These are phyloP conservation scores for Cerceris rybyensis DNA, from an alignment of 2,888 invertebrate species.

Conservation along the genomic window DNA sequence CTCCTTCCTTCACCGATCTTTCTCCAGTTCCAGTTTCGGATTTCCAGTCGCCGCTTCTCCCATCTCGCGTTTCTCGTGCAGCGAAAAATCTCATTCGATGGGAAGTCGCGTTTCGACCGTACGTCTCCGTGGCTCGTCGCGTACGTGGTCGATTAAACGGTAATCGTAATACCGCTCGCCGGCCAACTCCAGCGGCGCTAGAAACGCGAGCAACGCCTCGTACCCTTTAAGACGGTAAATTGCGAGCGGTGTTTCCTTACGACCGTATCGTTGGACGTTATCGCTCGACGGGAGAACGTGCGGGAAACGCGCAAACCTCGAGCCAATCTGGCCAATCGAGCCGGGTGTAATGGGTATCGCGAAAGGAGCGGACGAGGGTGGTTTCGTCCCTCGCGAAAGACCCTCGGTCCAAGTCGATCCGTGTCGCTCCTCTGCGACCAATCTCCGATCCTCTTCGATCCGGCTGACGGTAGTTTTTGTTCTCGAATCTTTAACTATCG, in stretches of 20 bases:
- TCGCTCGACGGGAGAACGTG: slow-evolving; percentile 36
- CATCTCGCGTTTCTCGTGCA: neutral
- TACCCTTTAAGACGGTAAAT: slow-evolving; percentile 46
- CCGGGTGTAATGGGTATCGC: neutral
- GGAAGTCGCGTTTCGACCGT: neutral
- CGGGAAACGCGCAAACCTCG: slow-evolving; percentile 22
- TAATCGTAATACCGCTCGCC: slow-evolving; percentile 10
- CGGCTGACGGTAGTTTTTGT: neutral
- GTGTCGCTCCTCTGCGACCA: neutral
- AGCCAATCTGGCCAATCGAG: slow-evolving; percentile 6
- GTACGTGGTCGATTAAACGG: slow-evolving; percentile 12
- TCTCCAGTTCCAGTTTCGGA: no score
- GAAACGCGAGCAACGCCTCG: slow-evolving; percentile 15
- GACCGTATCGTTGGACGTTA: slow-evolving; percentile 29
- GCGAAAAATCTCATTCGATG: slow-evolving; percentile 13
- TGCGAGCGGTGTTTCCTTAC: slow-evolving; percentile 39
- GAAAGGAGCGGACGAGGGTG: neutral
- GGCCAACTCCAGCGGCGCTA: slow-evolving; percentile 17
- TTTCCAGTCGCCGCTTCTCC: neutral
- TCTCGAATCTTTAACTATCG: slow-evolving; percentile 18
- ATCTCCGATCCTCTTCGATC: neutral
- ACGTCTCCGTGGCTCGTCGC: no score
- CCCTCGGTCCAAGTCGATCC: no score
- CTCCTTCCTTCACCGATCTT: no score
- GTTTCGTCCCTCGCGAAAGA: no score